Conservation (phyloP, 1,140 invertebrate species). For the Calliphora vicina region DNA sequence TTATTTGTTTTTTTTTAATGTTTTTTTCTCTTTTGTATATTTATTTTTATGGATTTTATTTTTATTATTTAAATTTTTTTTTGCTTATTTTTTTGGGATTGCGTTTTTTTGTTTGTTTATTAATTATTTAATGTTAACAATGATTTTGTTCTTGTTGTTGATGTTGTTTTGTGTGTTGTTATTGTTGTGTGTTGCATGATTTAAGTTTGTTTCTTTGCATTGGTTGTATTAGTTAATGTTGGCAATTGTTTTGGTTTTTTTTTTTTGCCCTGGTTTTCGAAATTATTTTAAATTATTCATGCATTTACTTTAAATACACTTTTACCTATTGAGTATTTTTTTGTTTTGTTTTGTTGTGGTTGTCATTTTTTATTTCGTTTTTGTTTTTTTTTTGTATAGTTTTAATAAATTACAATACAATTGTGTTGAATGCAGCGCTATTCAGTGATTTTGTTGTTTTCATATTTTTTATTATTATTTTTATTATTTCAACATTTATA, state of each 20-base stretch:
- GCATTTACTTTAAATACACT: not conserved
- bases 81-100: not conserved
- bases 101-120: conserved; percentile 14
- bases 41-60: not conserved
- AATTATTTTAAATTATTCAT: conserved; percentile 8
- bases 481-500: conserved; percentile 1
- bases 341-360: conserved; percentile 4
- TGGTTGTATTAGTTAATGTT: conserved; percentile 20
- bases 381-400: too few relatives aligned
- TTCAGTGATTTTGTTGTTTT: conserved; percentile 10
- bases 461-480: not conserved
- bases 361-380: conserved; percentile 6
- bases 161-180: conserved; percentile 7
- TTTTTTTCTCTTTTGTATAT: not conserved
- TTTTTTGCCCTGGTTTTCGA: not conserved
- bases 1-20: not conserved
- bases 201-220: not conserved
- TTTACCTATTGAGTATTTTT: not conserved
- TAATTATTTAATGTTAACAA: conserved; percentile 29
- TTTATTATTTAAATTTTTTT: not conserved
- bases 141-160: not conserved
- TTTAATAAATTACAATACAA: conserved; percentile 9
- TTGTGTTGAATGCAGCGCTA: not conserved
- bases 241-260: not conserved
- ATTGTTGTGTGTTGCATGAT: not conserved